Base-by-base conservation (phyloP, 1,140 invertebrate genomes). In the Scaptomyza graminum region DNA sequence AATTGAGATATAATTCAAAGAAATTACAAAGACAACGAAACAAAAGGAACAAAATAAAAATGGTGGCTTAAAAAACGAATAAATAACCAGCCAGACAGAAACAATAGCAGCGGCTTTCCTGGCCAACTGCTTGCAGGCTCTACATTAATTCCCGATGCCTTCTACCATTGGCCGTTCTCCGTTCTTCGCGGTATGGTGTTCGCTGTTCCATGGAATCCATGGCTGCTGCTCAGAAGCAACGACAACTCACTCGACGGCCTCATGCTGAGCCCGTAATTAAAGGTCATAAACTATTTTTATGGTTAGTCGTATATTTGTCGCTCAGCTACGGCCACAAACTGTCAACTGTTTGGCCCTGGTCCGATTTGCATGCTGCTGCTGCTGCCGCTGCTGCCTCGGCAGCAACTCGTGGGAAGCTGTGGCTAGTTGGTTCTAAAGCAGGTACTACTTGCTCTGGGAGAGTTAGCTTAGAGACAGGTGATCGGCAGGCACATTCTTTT, bases 1-100 rank as follows among this genome's bases (percentile, higher is more conserved):
- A 87, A 85, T 85, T 85, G 81, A 85, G 81, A 82, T 85, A 85
- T 85, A 85, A 85, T 87, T 85, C 82, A 87, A 74, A 63, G 78
- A 84, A 85, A 72, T 85, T 87, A 87, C 78, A 87, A 77, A 76
- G 77, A 59, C 76, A 51, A 44, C 56, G 22, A 25, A 51, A 44
- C 56, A 15, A 18, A 16, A 49, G 22, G 18, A 44, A 37, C 50
- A 15, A 18, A 16, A 49, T 80, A 55, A 73, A 85, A 85, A 87
- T 85, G 81, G 78, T 60, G 78, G 74, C 83, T 82, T 85, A 78
- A 82, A 78, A 85, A 85, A 65, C 52, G 46, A 68, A 87, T 85
- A 85, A 85, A 85, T 87, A 75, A 85, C 47, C 25, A 44, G 50
- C 41, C 68, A 63, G 59, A 73, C 37, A 41, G 37, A 81, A 85